Base-by-base conservation (phyloP, 2,113 vertebrate species). In the Pollachius pollachius region DNA sequence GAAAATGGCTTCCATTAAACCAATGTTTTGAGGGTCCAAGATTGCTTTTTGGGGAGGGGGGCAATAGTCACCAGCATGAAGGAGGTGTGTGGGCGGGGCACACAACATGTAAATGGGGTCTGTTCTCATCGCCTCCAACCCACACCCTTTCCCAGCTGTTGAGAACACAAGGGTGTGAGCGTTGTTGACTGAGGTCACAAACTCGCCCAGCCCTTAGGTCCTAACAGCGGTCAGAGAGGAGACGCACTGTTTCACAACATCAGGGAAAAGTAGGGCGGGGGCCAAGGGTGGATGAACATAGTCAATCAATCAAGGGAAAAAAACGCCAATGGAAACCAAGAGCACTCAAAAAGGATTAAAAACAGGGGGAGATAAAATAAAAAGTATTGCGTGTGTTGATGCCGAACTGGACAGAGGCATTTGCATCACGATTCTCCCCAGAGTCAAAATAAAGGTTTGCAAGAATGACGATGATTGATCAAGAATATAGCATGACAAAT, bases 381-480 rank as follows among this genome's bases (percentile, higher is more conserved):
- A n/a, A 57, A 57, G 54, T 3, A 57, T n/a, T 41, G 68, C 1
- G 87, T 81, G 80, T 85, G 78, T 65, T 72, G 67, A 89, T 84
- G 89, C 72, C 87, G 89, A 92, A 77, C 88, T 91, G 90, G 88
- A 91, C 90, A 87, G 75, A 65, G 30, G 56, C 17, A 58, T 21
- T 34, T 5, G 69, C 41, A 9, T 41, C 37, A 41, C 3, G 4
- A 2, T 34, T 34, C 30, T 34, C 6, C 4, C 30, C 4, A 34
- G 4, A 67, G 19, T 65, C 62, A 16, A 16, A 74, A 69, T 52
- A 19, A 68, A 8, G 68, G n/a, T 30, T 2, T 37, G 12, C 30
- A 34, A 7, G 30, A 34, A 34, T 34, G 30, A 34, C 30, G 30
- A 34, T 48, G 41, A 48, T 1, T 48, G 9, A 48, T 48, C 8